phyloP scores from a whole-genome alignment of 2,797 vertebrate species.

The Buphagus erythrorhynchus region DNA sequence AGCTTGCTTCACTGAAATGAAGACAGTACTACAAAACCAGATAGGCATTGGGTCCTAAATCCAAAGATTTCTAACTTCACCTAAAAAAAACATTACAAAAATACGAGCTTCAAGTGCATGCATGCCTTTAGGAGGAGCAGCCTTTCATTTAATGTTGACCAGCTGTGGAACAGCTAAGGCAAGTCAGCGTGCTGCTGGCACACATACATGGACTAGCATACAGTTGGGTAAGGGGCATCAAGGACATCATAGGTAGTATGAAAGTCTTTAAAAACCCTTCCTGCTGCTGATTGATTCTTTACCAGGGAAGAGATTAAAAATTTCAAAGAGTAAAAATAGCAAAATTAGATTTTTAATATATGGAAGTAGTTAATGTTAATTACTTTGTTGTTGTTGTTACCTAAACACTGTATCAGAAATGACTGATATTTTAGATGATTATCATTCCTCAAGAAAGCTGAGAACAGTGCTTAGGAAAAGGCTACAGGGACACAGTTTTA shows the following conservation, averaged over 20 bases:
- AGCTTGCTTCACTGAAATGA: background rate
- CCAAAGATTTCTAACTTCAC: background rate
- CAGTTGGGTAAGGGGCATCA: background rate
- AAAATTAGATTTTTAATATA: background rate
- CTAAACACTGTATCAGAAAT: background rate
- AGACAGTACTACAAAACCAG: background rate
- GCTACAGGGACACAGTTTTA: background rate
- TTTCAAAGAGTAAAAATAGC: slow-evolving; percentile 44
- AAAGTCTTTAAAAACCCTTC: background rate
- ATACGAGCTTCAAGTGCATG: background rate
- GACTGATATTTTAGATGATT: background rate
- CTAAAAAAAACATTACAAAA: background rate
- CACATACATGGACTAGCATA: background rate
- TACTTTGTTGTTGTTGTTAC: background rate
- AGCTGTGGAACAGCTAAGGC: background rate
- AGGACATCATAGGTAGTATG: background rate
- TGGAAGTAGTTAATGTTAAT: background rate
- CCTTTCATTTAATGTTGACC: background rate
- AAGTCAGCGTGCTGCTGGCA: background rate
- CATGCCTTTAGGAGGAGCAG: background rate
- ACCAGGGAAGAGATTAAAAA: slow-evolving; percentile 45
- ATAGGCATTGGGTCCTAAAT: background rate
- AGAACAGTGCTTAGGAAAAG: background rate
- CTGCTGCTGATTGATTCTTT: background rate
- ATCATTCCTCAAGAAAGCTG: background rate